These are phyloP conservation scores for Hylia prasina DNA, from an alignment of 2,113 vertebrate genomes.

Conservation along the genomic window DNA sequence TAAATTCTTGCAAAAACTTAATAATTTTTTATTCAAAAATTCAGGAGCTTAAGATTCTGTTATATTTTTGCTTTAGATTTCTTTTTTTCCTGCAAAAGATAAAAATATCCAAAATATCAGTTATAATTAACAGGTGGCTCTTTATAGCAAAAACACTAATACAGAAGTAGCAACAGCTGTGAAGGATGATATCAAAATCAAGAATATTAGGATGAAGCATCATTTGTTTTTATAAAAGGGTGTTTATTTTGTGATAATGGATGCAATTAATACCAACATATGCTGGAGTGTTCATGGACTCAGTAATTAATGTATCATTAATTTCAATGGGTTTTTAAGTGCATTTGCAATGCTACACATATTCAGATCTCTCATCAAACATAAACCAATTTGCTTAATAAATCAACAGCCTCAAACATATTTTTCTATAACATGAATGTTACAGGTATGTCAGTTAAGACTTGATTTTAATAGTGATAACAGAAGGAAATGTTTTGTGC, in stretches of 20 bases:
- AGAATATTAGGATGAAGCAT: slow-evolving; percentile 63
- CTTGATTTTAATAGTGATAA: slow-evolving; percentile 26
- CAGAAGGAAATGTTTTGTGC: slow-evolving; percentile 28
- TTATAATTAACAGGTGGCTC: slow-evolving; percentile 58
- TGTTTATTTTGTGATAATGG: slow-evolving; percentile 75
- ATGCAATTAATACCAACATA: slow-evolving; percentile 75
- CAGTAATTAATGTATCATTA: slow-evolving; percentile 71
- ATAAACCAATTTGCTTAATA: slow-evolving; percentile 16
- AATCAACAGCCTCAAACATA: neutral
- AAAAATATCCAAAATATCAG: slow-evolving; percentile 37
- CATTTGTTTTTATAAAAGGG: slow-evolving; percentile 73
- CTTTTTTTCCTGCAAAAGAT: neutral
- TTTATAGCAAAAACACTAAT: slow-evolving; percentile 38
- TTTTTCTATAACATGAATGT: neutral
- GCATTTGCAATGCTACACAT: neutral
- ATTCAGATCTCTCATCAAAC: neutral
- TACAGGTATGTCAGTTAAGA: neutral
- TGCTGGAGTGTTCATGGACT: slow-evolving; percentile 54
- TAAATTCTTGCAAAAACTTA: neutral
- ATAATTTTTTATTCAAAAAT: neutral
- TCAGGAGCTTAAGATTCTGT: neutral
- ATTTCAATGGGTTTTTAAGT: slow-evolving; percentile 58
- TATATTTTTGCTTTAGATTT: neutral
- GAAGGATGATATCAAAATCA: slow-evolving; percentile 42
- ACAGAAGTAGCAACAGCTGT: slow-evolving; percentile 70